Base-by-base conservation (phyloP, 2,888 invertebrate species). In the Phlogophora meticulosa region DNA sequence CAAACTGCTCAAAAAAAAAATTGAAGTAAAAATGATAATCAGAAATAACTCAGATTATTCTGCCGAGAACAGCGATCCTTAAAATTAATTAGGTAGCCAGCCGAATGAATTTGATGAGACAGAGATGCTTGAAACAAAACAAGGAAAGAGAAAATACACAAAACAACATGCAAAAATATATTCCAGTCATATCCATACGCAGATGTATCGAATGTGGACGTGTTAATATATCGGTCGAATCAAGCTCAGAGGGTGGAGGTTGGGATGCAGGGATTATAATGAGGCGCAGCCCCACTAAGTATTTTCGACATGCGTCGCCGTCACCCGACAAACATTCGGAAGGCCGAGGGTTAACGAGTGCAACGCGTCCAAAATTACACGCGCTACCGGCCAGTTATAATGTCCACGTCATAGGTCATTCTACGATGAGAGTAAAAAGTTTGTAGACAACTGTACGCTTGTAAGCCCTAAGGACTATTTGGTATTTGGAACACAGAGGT, bases 291-390 rank as follows among this genome's bases (percentile, higher is more conserved):
- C 94, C 94, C 94, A 93, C 93, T 94, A 95, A 95, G 95, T 93
- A 95, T 95, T 94, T 94, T 94, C 93, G 94, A 94, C 95, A 95
- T 95, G 95, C 95, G 94, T 94, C 90, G 93, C 92, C 93, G 92
- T 92, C 95, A 91, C 94, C 94, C 95, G 92, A 87, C 94, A 94
- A 94, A 94, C 94, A 94, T 93, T 93, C 89, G 87, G 80, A 76
- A 78, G 84, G 79, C 76, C 71, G 75, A 86, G 91, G 92, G 93
- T 90, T 91, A 90, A 91, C 92, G 90, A 91, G 90, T 88, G 89
- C 91, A 86, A 72, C 80, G 80, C 80, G 82, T 85, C 86, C 88
- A 91, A 91, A 92, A 93, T 93, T 92, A 91, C 90, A 85, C 85
- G 85, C 85, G 89, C 87, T 87, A 84, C 85, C 75, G 78, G 83